These are phyloP conservation scores for Vulpes vulpes DNA, from an alignment of 2,113 vertebrate species.

Conservation along the genomic window DNA sequence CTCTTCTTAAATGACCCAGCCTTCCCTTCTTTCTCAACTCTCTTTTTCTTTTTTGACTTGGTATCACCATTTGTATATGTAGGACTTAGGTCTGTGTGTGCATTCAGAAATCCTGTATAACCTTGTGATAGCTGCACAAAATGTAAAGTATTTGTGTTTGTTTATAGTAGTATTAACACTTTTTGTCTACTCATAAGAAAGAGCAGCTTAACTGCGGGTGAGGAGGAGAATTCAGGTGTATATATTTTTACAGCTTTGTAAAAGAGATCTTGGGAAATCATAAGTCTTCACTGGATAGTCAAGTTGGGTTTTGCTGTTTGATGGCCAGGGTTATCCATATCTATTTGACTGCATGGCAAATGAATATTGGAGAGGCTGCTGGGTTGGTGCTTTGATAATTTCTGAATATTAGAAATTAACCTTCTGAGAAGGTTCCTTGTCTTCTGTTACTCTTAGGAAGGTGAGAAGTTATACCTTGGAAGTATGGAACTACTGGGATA, in stretches of 20 bases:
- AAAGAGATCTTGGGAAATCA: neutral
- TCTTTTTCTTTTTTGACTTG: neutral
- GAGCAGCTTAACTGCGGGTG: neutral
- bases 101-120: neutral
- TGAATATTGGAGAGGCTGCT: neutral
- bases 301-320: conserved; percentile 3
- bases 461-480: neutral
- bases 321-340: neutral
- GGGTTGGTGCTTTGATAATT: neutral
- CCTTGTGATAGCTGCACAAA: neutral
- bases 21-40: neutral
- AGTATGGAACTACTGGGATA: neutral
- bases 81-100: neutral
- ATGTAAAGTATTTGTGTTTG: neutral
- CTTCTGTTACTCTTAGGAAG: neutral
- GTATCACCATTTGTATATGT: neutral
- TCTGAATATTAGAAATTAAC: neutral
- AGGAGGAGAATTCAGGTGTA: neutral
- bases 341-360: neutral
- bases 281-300: neutral
- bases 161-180: neutral
- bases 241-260: neutral
- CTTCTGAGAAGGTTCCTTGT: neutral
- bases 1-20: neutral
- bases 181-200: neutral